phyloP scores from a whole-genome alignment of 2,888 invertebrate species.

The Hypomecis punctinalis region DNA sequence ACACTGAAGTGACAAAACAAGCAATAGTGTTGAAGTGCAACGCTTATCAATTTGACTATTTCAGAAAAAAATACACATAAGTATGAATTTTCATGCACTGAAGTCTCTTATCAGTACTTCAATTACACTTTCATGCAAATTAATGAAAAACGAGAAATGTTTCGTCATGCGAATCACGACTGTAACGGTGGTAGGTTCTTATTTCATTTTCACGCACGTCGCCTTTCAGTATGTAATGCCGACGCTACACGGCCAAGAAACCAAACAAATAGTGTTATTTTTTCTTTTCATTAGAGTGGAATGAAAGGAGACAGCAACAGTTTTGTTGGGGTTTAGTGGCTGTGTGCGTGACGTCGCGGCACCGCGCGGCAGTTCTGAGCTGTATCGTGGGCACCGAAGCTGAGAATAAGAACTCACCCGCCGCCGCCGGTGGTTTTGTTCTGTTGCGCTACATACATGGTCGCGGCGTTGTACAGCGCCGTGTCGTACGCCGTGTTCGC shows the following conservation, averaged over 20 bases:
- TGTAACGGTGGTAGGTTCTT: conserved; percentile 14
- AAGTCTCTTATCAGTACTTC: not conserved
- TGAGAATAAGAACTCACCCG: conserved; percentile 48
- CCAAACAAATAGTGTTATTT: no score
- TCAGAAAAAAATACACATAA: no score
- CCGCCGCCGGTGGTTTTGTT: conserved; percentile 81
- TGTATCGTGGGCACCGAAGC: conserved; percentile 1
- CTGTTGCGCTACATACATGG: conserved; percentile 96
- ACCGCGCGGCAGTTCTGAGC: not conserved
- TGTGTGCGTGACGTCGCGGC: not conserved
- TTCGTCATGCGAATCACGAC: not conserved
- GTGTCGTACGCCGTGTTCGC: conserved; percentile 96
- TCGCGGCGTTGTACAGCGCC: conserved; percentile 97
- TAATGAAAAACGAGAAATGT: not conserved
- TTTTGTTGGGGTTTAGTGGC: no score
- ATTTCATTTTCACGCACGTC: conserved; percentile 5
- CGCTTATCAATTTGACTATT: no score
- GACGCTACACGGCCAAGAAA: no score
- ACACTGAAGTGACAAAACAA: no score
- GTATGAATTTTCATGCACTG: no score
- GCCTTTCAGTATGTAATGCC: not conserved
- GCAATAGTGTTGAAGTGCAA: no score
- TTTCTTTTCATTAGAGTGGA: no score
- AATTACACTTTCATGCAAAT: not conserved
- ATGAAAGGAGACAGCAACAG: no score